Conservation (phyloP, 2,797 vertebrate genomes). For the Borostomias antarcticus region DNA sequence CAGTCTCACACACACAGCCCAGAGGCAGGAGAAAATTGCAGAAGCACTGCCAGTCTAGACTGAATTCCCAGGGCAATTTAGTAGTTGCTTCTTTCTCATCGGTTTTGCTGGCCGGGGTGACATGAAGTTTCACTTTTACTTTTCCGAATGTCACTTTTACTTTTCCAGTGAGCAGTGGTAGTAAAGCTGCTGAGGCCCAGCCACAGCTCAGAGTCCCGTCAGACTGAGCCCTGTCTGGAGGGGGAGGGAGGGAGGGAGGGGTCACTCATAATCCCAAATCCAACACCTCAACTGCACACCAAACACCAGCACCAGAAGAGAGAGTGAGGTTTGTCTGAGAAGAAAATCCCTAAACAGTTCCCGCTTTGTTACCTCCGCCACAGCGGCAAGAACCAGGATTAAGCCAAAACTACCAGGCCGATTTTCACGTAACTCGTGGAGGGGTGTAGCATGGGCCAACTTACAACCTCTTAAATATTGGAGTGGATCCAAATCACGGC, state of each 20-base stretch:
- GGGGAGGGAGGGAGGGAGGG: background rate
- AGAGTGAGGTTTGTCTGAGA: slow-evolving; percentile 16
- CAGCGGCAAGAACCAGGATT: too few relatives aligned
- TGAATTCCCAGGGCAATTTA: slow-evolving; percentile 24
- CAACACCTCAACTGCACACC: background rate
- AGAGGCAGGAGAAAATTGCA: slow-evolving; percentile 32
- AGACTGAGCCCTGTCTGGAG: slow-evolving; percentile 5
- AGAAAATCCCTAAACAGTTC: slow-evolving; percentile 32
- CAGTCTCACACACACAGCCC: slow-evolving; percentile 17
- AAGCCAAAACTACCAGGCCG: too few relatives aligned
- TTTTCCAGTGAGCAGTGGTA: slow-evolving; percentile 27
- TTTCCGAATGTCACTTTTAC: too few relatives aligned
- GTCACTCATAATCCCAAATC: slow-evolving; percentile 20
- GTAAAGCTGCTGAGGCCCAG: too few relatives aligned
- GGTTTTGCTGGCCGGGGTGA: slow-evolving; percentile 31
- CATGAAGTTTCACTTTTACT: slow-evolving; percentile 22
- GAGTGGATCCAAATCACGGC: too few relatives aligned
- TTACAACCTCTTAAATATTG: too few relatives aligned
- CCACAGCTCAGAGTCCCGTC: background rate
- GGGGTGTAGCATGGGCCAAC: too few relatives aligned
- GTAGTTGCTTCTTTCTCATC: slow-evolving; percentile 33
- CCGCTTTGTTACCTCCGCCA: too few relatives aligned
- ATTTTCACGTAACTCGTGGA: too few relatives aligned
- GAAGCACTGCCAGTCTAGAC: slow-evolving; percentile 21
- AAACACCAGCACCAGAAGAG: background rate